phyloP scores from a whole-genome alignment of 2,797 vertebrate species.

The Sarcoramphus papa region DNA sequence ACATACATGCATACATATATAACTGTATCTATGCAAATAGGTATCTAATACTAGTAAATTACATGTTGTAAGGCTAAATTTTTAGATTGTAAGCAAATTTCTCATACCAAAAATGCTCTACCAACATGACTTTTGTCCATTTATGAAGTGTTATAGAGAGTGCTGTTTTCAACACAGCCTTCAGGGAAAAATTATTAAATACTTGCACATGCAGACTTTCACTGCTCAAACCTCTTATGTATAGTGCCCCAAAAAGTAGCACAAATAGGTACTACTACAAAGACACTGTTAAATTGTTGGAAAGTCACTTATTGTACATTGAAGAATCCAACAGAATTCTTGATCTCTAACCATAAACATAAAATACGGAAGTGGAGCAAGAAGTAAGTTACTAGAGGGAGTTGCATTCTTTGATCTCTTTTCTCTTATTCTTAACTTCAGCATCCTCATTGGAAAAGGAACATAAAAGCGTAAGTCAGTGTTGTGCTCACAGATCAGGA shows the following conservation, averaged over 20 bases:
- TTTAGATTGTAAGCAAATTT: background rate
- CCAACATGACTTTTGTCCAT: background rate
- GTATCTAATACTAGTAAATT: background rate
- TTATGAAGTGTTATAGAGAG: background rate
- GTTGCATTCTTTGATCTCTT: background rate
- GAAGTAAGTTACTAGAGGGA: background rate
- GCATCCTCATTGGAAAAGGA: background rate
- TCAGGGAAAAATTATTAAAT: background rate
- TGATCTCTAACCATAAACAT: background rate
- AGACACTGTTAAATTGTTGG: background rate
- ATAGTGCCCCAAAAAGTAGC: background rate
- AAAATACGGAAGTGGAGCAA: background rate
- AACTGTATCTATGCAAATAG: background rate
- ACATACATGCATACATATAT: accelerated
- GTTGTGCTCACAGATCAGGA: background rate
- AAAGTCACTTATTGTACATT: background rate
- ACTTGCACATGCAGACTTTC: background rate
- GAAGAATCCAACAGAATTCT: background rate
- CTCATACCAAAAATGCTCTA: background rate
- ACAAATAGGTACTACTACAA: background rate
- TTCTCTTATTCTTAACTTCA: background rate
- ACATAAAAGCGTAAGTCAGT: background rate
- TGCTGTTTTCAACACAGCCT: background rate
- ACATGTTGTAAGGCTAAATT: background rate
- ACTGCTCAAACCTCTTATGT: background rate